Conservation (phyloP, 2,888 invertebrate genomes). For the Mamestra brassicae region DNA sequence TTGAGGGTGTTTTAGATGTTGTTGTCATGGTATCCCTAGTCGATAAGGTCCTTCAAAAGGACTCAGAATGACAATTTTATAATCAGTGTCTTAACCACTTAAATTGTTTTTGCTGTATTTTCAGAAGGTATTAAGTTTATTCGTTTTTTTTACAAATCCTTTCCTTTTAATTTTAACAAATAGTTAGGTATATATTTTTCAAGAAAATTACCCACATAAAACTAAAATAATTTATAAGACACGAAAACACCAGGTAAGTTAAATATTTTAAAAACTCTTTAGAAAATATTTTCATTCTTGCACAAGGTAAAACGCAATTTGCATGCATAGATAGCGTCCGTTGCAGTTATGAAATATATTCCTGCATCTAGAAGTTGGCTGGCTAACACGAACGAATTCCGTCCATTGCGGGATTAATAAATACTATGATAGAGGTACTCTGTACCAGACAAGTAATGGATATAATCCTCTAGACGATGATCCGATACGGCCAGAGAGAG, state of each 20-base stretch:
- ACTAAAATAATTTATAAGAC: constrained; percentile 43
- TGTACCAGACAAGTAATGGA: constrained; percentile 32
- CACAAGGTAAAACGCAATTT: constrained; percentile 63
- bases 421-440: constrained; percentile 2
- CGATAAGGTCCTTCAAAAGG: neutral
- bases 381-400: constrained; percentile 23
- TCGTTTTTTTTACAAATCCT: neutral
- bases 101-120: neutral
- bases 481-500: constrained; percentile 18
- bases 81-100: neutral
- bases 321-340: constrained; percentile 69
- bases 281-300: constrained; percentile 55
- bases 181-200: neutral
- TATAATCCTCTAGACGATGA: constrained; percentile 27
- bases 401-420: constrained; percentile 41
- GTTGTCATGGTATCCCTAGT: neutral
- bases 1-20: neutral
- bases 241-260: constrained; percentile 39
- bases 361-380: constrained; percentile 32
- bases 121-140: neutral
- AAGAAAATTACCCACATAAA: constrained; percentile 3
- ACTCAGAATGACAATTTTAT: neutral
- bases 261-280: constrained; percentile 47
- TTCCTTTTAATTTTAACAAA: neutral
- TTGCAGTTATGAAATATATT: constrained; percentile 67